phyloP scores from a whole-genome alignment of 2,888 invertebrate genomes.

The Girardia tigrina region DNA sequence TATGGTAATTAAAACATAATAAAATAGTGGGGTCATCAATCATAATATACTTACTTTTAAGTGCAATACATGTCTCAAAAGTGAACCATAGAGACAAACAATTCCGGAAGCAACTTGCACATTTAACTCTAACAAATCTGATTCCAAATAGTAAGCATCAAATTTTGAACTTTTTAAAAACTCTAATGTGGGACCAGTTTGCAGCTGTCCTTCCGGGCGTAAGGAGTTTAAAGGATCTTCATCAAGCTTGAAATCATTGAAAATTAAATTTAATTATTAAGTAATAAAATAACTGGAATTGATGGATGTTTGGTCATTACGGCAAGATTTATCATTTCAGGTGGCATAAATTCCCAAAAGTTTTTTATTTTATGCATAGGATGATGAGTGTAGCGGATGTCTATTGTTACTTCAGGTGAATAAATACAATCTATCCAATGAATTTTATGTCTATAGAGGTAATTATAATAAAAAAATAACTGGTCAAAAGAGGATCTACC shows the following conservation, averaged over 20 bases:
- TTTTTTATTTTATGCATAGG: slow-evolving; percentile 70
- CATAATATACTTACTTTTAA: slow-evolving; percentile 56
- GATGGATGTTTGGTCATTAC: background rate
- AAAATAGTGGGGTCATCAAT: too few relatives aligned
- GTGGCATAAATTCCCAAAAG: slow-evolving; percentile 20
- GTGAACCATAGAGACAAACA: slow-evolving; percentile 74
- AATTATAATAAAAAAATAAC: background rate
- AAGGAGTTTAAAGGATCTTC: slow-evolving; percentile 31
- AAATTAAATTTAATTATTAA: background rate
- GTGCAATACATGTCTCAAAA: slow-evolving; percentile 73
- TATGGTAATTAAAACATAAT: too few relatives aligned
- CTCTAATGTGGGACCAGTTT: slow-evolving; percentile 31
- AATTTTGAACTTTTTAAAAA: slow-evolving; percentile 55
- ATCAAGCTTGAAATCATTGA: background rate
- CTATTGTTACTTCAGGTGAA: slow-evolving; percentile 78
- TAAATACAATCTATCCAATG: slow-evolving; percentile 87
- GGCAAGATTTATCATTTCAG: slow-evolving; percentile 20
- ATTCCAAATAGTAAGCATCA: slow-evolving; percentile 68
- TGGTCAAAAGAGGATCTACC: background rate
- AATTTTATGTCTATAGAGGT: background rate
- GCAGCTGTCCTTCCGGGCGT: slow-evolving; percentile 25
- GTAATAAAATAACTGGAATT: background rate
- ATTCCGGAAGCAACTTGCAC: slow-evolving; percentile 85
- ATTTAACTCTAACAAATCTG: slow-evolving; percentile 78
- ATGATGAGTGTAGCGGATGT: slow-evolving; percentile 77